phyloP scores from a whole-genome alignment of 2,113 vertebrate genomes.

The Cephalopterus ornatus region DNA sequence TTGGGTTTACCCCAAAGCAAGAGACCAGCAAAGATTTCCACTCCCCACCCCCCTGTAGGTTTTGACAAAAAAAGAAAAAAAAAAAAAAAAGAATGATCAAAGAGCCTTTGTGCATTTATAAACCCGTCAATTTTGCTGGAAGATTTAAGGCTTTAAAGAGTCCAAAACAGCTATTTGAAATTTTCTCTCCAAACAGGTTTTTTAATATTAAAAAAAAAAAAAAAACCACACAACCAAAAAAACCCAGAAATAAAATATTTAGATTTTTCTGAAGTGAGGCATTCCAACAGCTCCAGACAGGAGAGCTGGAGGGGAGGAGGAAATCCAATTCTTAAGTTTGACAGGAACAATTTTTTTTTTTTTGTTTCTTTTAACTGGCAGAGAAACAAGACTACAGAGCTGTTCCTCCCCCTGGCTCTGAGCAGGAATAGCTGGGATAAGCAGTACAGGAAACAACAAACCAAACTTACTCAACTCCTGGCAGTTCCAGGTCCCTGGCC shows the following conservation, averaged over 20 bases:
- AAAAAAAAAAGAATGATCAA: neutral
- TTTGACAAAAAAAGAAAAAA: neutral
- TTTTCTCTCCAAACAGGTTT: neutral
- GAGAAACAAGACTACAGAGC: neutral
- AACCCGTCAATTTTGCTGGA: neutral
- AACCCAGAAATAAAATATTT: neutral
- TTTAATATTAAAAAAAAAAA: neutral
- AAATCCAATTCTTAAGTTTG: constrained; percentile 32
- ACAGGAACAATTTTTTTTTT: neutral
- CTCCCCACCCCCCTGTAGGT: neutral
- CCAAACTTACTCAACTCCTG: neutral
- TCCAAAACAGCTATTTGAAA: constrained; percentile 19
- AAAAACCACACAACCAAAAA: neutral
- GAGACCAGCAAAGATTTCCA: neutral
- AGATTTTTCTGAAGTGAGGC: constrained; percentile 3
- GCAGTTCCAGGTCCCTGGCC: neutral
- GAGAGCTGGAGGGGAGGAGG: neutral
- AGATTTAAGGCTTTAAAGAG: constrained; percentile 31
- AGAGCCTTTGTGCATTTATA: constrained; percentile 42
- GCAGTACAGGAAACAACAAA: constrained; percentile 26
- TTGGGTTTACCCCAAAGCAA: neutral
- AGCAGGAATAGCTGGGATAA: neutral
- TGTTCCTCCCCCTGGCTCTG: neutral
- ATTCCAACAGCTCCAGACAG: constrained; percentile 23
- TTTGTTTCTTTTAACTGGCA: constrained; percentile 37